Percentiles rank a stretch among this genome's conserved stretches.
Conservation (phyloP, 2,888 invertebrate genomes). For the Aphelenchoides bicaudatus region DNA sequence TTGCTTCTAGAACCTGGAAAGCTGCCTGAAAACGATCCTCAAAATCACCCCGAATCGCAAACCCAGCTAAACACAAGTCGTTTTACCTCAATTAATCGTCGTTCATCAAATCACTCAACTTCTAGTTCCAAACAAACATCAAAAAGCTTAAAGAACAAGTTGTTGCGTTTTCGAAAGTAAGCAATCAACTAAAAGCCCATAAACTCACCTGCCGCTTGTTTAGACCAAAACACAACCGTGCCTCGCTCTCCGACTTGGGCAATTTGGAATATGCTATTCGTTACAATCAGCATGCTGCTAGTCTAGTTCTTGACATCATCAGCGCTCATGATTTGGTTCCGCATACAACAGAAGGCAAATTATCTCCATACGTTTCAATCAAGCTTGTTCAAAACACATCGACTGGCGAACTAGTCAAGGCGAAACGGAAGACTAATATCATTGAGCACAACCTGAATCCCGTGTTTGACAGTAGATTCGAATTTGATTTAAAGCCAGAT, state of each 20-base stretch:
- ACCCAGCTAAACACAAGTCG: slow-evolving; percentile 16
- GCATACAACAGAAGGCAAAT: slow-evolving; percentile 31
- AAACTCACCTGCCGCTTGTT: too few species aligned
- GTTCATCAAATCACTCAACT: background rate
- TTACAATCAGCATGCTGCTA: slow-evolving; percentile 33
- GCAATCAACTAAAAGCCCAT: background rate
- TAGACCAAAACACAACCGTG: too few species aligned
- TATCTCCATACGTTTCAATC: slow-evolving; percentile 42
- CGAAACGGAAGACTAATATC: slow-evolving; percentile 44
- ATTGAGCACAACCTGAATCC: slow-evolving; percentile 28
- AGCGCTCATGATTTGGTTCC: slow-evolving; percentile 31
- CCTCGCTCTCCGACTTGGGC: too few species aligned
- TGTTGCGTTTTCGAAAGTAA: slow-evolving; percentile 15
- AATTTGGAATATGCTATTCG: slow-evolving; percentile 4
- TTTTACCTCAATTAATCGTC: too few species aligned
- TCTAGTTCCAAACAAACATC: slow-evolving; percentile 3
- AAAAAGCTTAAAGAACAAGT: slow-evolving; percentile 8
- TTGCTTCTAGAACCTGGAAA: slow-evolving; percentile 8
- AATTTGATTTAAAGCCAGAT: slow-evolving; percentile 47
- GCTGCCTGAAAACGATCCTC: background rate
- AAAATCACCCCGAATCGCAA: slow-evolving; percentile 15
- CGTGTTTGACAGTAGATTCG: slow-evolving; percentile 41
- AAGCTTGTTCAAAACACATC: slow-evolving; percentile 42
- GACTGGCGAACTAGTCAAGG: slow-evolving; percentile 30
- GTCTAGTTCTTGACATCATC: slow-evolving; percentile 25